Conservation (phyloP, 1,140 invertebrate species). For the Lepidurus packardi region DNA sequence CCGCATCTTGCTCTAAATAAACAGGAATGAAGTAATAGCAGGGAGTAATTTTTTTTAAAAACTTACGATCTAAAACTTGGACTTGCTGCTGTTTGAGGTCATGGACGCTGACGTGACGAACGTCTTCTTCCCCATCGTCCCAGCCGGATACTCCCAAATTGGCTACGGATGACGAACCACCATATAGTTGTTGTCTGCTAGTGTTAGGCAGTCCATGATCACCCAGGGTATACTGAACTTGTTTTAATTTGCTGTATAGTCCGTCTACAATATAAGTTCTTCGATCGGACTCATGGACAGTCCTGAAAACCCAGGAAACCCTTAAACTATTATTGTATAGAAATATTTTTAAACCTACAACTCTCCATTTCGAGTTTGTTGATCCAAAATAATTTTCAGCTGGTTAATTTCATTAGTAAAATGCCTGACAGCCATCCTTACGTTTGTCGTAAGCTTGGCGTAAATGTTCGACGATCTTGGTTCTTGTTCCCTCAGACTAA, state of each 20-base stretch:
- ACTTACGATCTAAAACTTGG: slow-evolving; percentile 4
- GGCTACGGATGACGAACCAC: neutral
- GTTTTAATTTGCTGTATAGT: neutral
- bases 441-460: neutral
- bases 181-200: neutral
- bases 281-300: neutral
- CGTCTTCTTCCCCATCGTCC: neutral
- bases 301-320: neutral
- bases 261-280: slow-evolving; percentile 13
- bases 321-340: neutral
- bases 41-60: neutral
- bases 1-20: slow-evolving; percentile 64
- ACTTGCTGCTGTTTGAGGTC: slow-evolving; percentile 4
- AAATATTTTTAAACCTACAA: neutral
- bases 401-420: slow-evolving; percentile 5
- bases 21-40: slow-evolving; percentile 29
- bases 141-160: neutral
- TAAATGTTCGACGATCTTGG: neutral
- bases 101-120: neutral
- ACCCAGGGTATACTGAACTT: neutral
- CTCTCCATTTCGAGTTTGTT: slow-evolving; percentile 13
- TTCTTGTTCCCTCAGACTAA: slow-evolving; percentile 5
- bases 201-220: neutral
- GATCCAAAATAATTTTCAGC: slow-evolving; percentile 3
- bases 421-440: slow-evolving; percentile 1